Percentiles rank a stretch among this genome's conserved stretches.
Conservation (phyloP, 2,888 invertebrate genomes). For the Thera obeliscata region DNA sequence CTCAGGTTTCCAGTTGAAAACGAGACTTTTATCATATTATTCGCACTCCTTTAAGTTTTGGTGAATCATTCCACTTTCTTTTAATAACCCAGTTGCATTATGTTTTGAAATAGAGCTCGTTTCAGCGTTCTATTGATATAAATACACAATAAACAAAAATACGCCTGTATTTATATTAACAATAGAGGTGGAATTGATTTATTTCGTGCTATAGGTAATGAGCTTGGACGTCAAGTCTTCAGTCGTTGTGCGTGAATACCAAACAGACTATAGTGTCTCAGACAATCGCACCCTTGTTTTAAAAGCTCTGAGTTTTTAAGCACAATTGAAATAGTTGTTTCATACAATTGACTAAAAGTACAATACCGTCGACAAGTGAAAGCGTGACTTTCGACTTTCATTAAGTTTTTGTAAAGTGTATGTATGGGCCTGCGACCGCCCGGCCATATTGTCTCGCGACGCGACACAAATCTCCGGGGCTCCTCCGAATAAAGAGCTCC, state of each 20-base stretch:
- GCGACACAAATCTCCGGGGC: conserved; percentile 69
- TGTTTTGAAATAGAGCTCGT: conserved; percentile 25
- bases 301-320: conserved; percentile 52
- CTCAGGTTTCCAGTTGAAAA: conserved; percentile 44
- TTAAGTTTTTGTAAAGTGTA: conserved; percentile 81
- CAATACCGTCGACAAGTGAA: conserved; percentile 79
- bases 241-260: conserved; percentile 3
- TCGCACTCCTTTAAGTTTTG: conserved; percentile 35
- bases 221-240: conserved; percentile 8
- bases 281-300: conserved; percentile 55
- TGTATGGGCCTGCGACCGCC: conserved; percentile 69
- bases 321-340: conserved; percentile 60
- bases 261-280: not conserved
- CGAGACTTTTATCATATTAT: conserved; percentile 41
- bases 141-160: conserved; percentile 4
- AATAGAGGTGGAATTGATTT: conserved; percentile 4
- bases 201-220: conserved; percentile 3
- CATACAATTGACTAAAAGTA: conserved; percentile 73
- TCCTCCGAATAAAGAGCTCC: conserved; percentile 61
- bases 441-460: conserved; percentile 80
- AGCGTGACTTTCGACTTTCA: conserved; percentile 83
- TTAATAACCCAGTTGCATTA: conserved; percentile 35
- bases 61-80: conserved; percentile 35
- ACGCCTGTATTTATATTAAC: not conserved
- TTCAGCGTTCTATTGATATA: conserved; percentile 9